These are phyloP conservation scores for Urocolius indicus DNA, from an alignment of 2,113 vertebrate species.

Conservation along the genomic window DNA sequence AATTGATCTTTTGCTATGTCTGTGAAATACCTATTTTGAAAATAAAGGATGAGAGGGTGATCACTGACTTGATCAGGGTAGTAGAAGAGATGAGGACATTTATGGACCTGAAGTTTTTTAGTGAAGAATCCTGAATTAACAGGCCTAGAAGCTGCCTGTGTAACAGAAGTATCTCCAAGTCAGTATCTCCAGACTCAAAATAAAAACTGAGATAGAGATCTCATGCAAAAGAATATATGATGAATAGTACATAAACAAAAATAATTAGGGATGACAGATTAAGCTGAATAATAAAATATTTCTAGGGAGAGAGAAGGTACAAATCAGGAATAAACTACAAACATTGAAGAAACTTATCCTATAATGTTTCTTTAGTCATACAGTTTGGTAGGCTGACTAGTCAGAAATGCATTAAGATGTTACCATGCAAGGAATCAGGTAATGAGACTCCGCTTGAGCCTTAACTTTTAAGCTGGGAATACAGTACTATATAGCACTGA, in stretches of 20 bases:
- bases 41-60: background rate
- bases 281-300: background rate
- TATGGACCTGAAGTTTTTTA: background rate
- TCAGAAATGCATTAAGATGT: background rate
- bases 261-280: background rate
- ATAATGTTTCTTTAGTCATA: background rate
- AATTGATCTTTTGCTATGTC: background rate
- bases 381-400: background rate
- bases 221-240: background rate
- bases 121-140: background rate
- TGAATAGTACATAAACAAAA: background rate
- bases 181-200: background rate
- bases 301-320: background rate
- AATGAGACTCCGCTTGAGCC: background rate
- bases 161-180: background rate
- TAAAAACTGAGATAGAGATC: background rate
- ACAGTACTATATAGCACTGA: background rate
- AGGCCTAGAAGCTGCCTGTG: background rate
- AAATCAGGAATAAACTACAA: background rate
- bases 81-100: background rate
- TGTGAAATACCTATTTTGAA: slow-evolving; percentile 13
- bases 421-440: background rate
- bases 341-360: background rate
- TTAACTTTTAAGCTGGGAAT: background rate
- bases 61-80: background rate